Evolutionary conservation across 2,888 invertebrate genomes (phyloP), one percentile per base, ranked within the genome.

Genomic region (Sycophila texana): DNA sequence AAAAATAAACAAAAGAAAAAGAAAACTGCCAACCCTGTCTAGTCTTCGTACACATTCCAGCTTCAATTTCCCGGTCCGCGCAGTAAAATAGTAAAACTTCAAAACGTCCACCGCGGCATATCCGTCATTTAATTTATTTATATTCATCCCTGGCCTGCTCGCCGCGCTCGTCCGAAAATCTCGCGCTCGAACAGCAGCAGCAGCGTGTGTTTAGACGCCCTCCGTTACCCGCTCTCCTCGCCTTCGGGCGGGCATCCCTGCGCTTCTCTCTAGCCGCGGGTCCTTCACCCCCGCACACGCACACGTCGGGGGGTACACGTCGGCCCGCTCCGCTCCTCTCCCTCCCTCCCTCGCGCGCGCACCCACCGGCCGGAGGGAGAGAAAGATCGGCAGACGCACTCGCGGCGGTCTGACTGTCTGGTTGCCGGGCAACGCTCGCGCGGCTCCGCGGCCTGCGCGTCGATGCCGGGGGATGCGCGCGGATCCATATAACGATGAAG

Each of bases 401-500:
- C 61, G 77, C 58, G 84, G 84, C 84, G 84, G 87, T 86, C 86
- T 84, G 85, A 85, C 85, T 86, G 88, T 88, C 88, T 88, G 86
- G 88, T 88, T 88, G 88, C 88, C 85, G 84, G 84, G 88, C 88
- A 88, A 88, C 88, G 86, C 84, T 84, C 85, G 84, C n/a, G 65
- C 67, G 53, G 57, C 12, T 16, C n/a, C 16, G 22, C 20, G 60
- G 22, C 63, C 39, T n/a, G 13, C 13, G 13, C 51, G 51, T 2
- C 16, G 58, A 30, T 61, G 72, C 20, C 70, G 53, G 74, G 77
- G 83, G 83, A 84, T 84, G 85, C 85, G 85, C 83, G 83, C 85
- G 85, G 86, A 85, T 86, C 85, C 82, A 85, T 83, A 83, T 77
- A 84, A 68, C 70, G 73, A 68, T 63, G 57, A 51, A 30, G 51